phyloP scores from a whole-genome alignment of 2,113 vertebrate genomes.

The Coptodon rendalli region DNA sequence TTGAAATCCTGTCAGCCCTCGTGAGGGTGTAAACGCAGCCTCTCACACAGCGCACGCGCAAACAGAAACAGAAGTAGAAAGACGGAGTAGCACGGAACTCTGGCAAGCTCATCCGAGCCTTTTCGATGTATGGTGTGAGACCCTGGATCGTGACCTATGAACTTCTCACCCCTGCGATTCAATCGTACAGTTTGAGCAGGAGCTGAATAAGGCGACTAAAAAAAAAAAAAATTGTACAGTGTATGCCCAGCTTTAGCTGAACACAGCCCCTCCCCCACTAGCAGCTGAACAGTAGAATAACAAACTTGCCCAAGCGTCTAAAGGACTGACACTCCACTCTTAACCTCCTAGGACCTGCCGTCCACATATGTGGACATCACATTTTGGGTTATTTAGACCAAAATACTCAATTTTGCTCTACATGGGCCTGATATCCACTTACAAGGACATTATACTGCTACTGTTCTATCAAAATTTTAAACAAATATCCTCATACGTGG shows the following conservation, averaged over 20 bases:
- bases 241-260: background rate
- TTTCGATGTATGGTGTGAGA: background rate
- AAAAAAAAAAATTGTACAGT: background rate
- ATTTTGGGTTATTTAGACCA: too few relatives aligned
- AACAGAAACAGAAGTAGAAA: background rate
- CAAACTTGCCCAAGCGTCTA: background rate
- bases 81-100: background rate
- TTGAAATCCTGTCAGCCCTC: background rate
- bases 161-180: background rate
- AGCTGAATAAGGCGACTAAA: background rate
- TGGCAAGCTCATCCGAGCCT: background rate
- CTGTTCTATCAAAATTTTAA: too few relatives aligned
- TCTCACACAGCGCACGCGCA: background rate
- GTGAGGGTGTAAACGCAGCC: background rate
- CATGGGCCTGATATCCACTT: too few relatives aligned
- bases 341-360: too few relatives aligned
- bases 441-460: too few relatives aligned
- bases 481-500: too few relatives aligned
- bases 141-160: background rate
- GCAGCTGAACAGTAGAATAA: background rate
- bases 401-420: too few relatives aligned
- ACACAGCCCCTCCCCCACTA: background rate
- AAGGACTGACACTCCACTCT: too few relatives aligned
- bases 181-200: background rate
- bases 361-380: too few relatives aligned